Percentiles rank a stretch among this genome's conserved stretches.
These are phyloP conservation scores for Piezodorus guildinii DNA, from an alignment of 1,140 invertebrate genomes.

Conservation along the genomic window DNA sequence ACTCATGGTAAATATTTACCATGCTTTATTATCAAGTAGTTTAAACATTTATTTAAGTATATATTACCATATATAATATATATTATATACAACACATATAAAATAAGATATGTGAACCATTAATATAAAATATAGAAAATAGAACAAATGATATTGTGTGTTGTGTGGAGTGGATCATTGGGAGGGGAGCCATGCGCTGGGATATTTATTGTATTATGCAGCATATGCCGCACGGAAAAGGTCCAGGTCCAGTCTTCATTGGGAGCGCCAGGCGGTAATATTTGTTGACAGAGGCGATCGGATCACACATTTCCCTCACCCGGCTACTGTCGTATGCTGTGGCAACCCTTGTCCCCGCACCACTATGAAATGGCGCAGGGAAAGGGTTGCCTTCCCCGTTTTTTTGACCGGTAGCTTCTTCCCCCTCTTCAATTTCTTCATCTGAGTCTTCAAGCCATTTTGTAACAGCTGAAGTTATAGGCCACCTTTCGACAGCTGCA, in stretches of 20 bases:
- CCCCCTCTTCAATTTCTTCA: conserved; percentile 27
- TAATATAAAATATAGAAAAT: conserved; percentile 18
- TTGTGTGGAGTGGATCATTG: background rate
- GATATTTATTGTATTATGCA: conserved; percentile 27
- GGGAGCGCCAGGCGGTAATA: conserved; percentile 25
- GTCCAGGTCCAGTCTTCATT: conserved; percentile 12
- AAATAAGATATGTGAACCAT: conserved; percentile 21
- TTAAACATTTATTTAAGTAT: conserved; percentile 13
- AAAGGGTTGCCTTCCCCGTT: conserved; percentile 35
- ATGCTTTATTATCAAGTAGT: conserved; percentile 5
- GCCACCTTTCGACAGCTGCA: background rate
- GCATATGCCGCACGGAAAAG: conserved; percentile 28
- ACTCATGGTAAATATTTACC: background rate
- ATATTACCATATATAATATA: conserved; percentile 12
- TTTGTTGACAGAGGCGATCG: conserved; percentile 24
- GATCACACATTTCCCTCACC: conserved; percentile 24
- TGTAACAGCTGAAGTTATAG: conserved; percentile 31
- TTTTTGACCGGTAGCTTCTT: conserved; percentile 32
- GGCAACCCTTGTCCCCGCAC: conserved; percentile 27
- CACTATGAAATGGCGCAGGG: conserved; percentile 33
- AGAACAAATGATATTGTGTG: conserved; percentile 14
- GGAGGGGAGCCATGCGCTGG: conserved; percentile 10
- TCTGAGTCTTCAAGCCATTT: conserved; percentile 31
- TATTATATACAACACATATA: conserved; percentile 20
- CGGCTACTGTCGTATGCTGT: conserved; percentile 15